Conservation (phyloP, 1,140 invertebrate genomes). For the Calephelis virginiensis region DNA sequence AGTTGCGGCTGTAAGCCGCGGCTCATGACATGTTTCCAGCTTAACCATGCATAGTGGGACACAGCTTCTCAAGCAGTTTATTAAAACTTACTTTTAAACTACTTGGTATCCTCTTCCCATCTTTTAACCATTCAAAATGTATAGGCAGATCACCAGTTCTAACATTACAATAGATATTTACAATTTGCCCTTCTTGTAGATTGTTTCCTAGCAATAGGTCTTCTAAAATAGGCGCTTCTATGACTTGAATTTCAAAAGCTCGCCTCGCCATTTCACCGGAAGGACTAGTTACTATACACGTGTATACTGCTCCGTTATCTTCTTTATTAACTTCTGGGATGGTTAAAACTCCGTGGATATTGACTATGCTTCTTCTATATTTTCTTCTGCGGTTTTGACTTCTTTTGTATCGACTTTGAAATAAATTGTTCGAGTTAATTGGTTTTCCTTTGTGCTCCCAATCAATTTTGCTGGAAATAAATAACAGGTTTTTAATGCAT, state of each 20-base stretch:
- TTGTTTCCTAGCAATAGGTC: slow-evolving; percentile 78
- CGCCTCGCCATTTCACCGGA: slow-evolving; percentile 87
- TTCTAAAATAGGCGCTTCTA: slow-evolving; percentile 86
- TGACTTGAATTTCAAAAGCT: slow-evolving; percentile 83
- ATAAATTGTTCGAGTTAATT: slow-evolving; percentile 54
- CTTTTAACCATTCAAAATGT: slow-evolving; percentile 93
- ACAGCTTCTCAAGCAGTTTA: not conserved
- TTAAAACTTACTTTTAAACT: slow-evolving; percentile 80
- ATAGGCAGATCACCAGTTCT: slow-evolving; percentile 94
- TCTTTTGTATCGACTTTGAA: slow-evolving; percentile 61
- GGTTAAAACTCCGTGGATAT: slow-evolving; percentile 79
- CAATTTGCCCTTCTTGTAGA: slow-evolving; percentile 91
- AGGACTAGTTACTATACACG: slow-evolving; percentile 88
- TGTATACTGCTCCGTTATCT: slow-evolving; percentile 85
- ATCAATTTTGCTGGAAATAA: slow-evolving; percentile 70
- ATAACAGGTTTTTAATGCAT: not conserved
- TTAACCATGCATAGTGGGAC: too few relatives aligned
- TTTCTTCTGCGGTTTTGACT: slow-evolving; percentile 40
- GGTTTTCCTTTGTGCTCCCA: slow-evolving; percentile 73
- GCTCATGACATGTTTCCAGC: too few relatives aligned
- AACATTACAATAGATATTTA: slow-evolving; percentile 93
- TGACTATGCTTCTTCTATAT: slow-evolving; percentile 50
- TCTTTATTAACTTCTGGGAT: slow-evolving; percentile 86
- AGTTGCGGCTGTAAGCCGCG: too few relatives aligned
- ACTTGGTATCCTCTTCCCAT: slow-evolving; percentile 84